Evolutionary conservation across 1,140 invertebrate species (phyloP).

Genomic region (Drosophila ironensis): DNA sequence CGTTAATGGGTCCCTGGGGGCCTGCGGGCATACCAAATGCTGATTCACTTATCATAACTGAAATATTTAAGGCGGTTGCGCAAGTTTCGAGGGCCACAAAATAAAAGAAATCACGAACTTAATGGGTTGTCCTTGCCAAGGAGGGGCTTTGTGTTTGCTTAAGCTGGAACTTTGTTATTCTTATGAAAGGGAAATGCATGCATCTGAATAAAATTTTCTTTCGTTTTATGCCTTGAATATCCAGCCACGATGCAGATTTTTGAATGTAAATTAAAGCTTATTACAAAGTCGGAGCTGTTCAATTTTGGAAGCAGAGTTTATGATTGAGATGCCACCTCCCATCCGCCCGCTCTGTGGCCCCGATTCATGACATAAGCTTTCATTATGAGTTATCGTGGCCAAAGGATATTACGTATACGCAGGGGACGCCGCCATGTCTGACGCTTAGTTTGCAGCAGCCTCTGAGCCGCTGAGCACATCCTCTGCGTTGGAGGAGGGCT

Average conservation of each 20-base stretch:
- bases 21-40: conserved; percentile 1
- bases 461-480: neutral
- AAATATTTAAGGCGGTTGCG: conserved; percentile 21
- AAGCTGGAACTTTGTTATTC: no score
- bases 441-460: conserved; percentile 2
- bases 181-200: no score
- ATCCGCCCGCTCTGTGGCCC: neutral
- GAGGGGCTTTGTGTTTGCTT: no score
- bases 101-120: no score
- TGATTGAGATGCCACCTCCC: no score
- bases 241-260: no score
- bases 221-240: no score
- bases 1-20: conserved; percentile 33
- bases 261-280: conserved; percentile 51
- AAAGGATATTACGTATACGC: conserved; percentile 51
- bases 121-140: no score
- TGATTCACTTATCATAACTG: conserved; percentile 26
- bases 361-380: conserved; percentile 34
- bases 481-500: neutral
- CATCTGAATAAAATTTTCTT: no score
- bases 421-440: conserved; percentile 54
- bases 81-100: conserved; percentile 26
- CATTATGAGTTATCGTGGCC: conserved; percentile 24
- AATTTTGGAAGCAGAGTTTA: neutral
- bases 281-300: conserved; percentile 27